These are phyloP conservation scores for Anoncus sp. DNA, from an alignment of 2,888 invertebrate genomes.

Conservation along the genomic window DNA sequence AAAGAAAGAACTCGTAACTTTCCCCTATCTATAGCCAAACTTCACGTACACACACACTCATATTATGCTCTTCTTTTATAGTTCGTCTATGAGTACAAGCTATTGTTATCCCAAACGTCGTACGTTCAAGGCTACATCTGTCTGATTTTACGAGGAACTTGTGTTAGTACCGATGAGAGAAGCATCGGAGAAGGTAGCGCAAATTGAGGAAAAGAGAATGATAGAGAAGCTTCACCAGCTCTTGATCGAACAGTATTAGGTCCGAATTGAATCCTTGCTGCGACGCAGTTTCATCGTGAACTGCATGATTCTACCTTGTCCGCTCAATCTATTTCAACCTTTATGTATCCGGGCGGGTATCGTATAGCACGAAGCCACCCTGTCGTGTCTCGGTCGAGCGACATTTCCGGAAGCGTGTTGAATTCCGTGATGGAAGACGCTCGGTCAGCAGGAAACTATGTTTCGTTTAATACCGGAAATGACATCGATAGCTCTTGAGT, in stretches of 20 bases:
- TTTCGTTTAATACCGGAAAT: constrained; percentile 53
- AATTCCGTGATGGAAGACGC: constrained; percentile 15
- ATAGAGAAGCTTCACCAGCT: constrained; percentile 17
- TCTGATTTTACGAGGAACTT: constrained; percentile 24
- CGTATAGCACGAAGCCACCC: constrained; percentile 4
- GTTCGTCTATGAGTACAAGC: constrained; percentile 17
- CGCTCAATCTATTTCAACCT: constrained; percentile 40
- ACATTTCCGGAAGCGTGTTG: constrained; percentile 40
- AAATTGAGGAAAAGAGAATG: constrained; percentile 22
- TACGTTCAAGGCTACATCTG: constrained; percentile 9
- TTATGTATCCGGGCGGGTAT: constrained; percentile 22
- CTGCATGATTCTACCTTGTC: constrained; percentile 15
- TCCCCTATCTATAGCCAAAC: constrained; percentile 14
- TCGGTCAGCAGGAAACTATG: constrained; percentile 38
- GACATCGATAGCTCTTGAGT: constrained; percentile 36
- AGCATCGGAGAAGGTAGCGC: constrained; percentile 19
- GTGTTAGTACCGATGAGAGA: constrained; percentile 20
- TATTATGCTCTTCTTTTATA: constrained; percentile 5
- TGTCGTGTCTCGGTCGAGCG: constrained; percentile 20
- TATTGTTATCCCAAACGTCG: constrained; percentile 13
- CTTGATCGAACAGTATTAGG: constrained; percentile 14
- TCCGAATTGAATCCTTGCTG: constrained; percentile 45
- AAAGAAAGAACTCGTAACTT: constrained; percentile 49
- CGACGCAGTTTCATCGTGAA: constrained; percentile 16
- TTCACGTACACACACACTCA: neutral